Base-by-base conservation (phyloP, 1,140 invertebrate genomes). In the Pissodes strobi region DNA sequence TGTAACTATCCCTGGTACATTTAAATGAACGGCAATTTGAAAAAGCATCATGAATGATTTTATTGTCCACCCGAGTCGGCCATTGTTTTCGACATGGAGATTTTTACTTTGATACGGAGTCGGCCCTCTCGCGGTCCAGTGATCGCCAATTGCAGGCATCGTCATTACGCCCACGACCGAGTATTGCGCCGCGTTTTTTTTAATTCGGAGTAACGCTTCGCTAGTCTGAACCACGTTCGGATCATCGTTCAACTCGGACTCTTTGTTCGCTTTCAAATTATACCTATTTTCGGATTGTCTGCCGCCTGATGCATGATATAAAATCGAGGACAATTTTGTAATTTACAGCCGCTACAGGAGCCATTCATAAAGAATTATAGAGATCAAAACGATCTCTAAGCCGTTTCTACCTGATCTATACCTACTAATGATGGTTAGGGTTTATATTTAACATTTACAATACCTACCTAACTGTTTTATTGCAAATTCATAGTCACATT, bases 11-110 rank as follows among this genome's bases (percentile, higher is more conserved):
- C n/a, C n/a, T n/a, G n/a, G n/a, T n/a, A n/a, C n/a, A n/a, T 27
- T 27, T 27, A 27, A 27, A 27, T 27, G 25, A 27, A 5, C 3
- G 25, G 3, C 25, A 27, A 27, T 5, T 27, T 27, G 25, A 9
- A 27, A 3, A 5, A 9, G 25, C 25, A 38, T 30, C 41, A 37
- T 48, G 41, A 61, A 27, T 30, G 49, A 37, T 30, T 52, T 45
- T 45, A 53, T 53, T 62, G 59, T 53, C 39, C 27, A 22, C 45
- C 27, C 48, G 38, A 43, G 59, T 52, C 59, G 48, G 61, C 61
- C 61, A 64, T 64, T 64, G 61, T 64, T 64, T 53, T 62, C 59
- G 21, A 51, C 25, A 41, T 51, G 18, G 59, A 62, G 59, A 62
- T 53, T 62, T 62, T 62, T 62, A 45, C 59, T 53, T 62, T 62